Base-by-base conservation (phyloP, 2,888 invertebrate genomes). In the Diloba caeruleocephala region DNA sequence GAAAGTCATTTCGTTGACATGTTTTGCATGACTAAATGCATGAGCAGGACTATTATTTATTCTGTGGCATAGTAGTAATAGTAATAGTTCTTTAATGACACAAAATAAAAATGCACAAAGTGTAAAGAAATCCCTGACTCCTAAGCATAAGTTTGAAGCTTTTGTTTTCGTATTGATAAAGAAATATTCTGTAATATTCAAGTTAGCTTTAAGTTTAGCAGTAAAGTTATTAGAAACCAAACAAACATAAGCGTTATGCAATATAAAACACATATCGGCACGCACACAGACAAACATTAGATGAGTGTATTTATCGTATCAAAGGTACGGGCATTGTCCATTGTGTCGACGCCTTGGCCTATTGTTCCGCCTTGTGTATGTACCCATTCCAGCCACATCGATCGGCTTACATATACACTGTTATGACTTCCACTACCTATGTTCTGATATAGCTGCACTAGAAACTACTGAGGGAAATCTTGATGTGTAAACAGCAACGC, bases 291-390 rank as follows among this genome's bases (percentile, higher is more conserved):
- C 84, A 84, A 70, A 77, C 71, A 57, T 75, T 77, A 86, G 89
- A 90, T 87, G 90, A 87, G 86, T 82, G 86, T 88, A 82, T 77
- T 84, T 84, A 84, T 87, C 81, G 85, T 84, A 85, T 88, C 84
- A 84, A 78, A 84, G 84, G 84, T 78, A 85, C 77, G 73, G 79
- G 87, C 86, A 91, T 92, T 92, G 92, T 92, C 92, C 92, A 92
- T 92, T 92, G 92, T 91, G 86, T 88, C 74, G 83, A 82, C 86
- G 86, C 83, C 85, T 85, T 85, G 64, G 77, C 58, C 89, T 82
- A 92, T 92, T 92, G 92, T 92, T 92, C 85, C 71, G 72, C 53
- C 70, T 71, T 78, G 78, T 82, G 77, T 88, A 84, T 80, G 79
- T 81, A 82, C 74, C 74, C 67, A 67, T 76, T 77, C 74, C 69